Base-by-base conservation (phyloP, 2,797 vertebrate genomes). In the Poeciliopsis infans region DNA sequence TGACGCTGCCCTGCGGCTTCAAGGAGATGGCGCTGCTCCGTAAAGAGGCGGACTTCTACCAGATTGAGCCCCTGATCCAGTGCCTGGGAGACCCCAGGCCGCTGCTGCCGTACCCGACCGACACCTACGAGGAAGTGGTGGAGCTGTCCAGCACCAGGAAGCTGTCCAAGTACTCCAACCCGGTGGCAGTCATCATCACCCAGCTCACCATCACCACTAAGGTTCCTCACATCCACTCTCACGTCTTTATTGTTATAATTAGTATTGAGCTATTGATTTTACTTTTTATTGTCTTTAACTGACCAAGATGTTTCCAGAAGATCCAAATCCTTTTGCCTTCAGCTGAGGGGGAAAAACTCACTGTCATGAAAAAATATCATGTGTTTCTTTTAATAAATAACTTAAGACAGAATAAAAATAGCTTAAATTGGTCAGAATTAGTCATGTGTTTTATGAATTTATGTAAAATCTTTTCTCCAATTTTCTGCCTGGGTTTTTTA, bases 11-110 rank as follows among this genome's bases (percentile, higher is more conserved):
- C 2, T 91, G 96, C 49, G 96, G 98, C 94, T 99, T 99, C 93
- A 98, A 96, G 88, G 98, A 99, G 93, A 96, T 94, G 0, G 97
- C 97, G 89, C 95, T 99, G 47, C 96, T 99, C 87, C 96, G 97
- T 78, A 98, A 97, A 90, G 98, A 99, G 94, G 97, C 97, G 0
- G 97, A 98, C 91, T 99, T 99, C 91, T 99, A 98, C 90, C 97
- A 99, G 95, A 98, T 98, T 0, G 97, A 99, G 68, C 97, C 97
- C 41, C 91, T 99, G 85, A 97, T 99, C 83, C 97, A 98, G 80
- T 97, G 96, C 95, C 96, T 99, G 61, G 97, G 95, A 83, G 98
- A 99, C 90, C 97, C 97, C 75, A 98, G 96, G 88, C 97, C 97
- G 0, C 46, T 73, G 31, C 76, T 77, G 1, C 94, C 97, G 82